Evolutionary conservation across 2,888 invertebrate species (phyloP).

Genomic region (Molorchus minor): DNA sequence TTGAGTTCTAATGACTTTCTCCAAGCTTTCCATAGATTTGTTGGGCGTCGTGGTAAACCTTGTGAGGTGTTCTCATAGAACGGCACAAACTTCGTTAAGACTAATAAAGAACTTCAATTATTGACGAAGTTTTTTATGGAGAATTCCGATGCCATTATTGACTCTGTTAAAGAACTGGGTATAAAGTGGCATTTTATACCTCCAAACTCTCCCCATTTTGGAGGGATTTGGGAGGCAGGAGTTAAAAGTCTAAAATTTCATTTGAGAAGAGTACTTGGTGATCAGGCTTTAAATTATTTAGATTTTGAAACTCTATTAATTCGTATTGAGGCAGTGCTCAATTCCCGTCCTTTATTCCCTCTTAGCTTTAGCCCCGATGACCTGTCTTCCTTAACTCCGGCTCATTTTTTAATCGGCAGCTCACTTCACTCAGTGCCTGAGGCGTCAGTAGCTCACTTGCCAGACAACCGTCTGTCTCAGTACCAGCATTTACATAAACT

Average conservation of each 20-base stretch:
- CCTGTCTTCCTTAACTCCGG: slow-evolving; percentile 41
- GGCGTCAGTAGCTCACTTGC: slow-evolving; percentile 22
- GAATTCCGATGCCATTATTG: neutral
- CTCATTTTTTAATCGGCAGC: slow-evolving; percentile 46
- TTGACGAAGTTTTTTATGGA: slow-evolving; percentile 11
- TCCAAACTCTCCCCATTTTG: slow-evolving; percentile 32
- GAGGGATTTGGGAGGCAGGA: slow-evolving; percentile 41
- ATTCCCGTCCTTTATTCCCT: slow-evolving; percentile 46
- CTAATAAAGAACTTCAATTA: neutral
- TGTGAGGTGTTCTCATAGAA: slow-evolving; percentile 26
- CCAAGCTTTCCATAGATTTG: slow-evolving; percentile 25
- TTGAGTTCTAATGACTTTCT: slow-evolving; percentile 27
- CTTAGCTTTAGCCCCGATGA: slow-evolving; percentile 43
- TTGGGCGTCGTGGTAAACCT: slow-evolving; percentile 30
- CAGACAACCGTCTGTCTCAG: slow-evolving; percentile 32
- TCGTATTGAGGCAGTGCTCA: slow-evolving; percentile 49
- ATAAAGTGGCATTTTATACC: slow-evolving; percentile 24
- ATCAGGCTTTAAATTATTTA: slow-evolving; percentile 26
- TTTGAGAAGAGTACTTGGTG: slow-evolving; percentile 40
- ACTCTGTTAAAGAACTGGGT: neutral
- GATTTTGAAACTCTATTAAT: slow-evolving; percentile 39
- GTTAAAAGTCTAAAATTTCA: slow-evolving; percentile 43
- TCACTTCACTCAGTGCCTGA: slow-evolving; percentile 36
- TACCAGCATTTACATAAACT: slow-evolving; percentile 42
- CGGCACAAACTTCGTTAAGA: slow-evolving; percentile 9